Base-by-base conservation (phyloP, 1,140 invertebrate species). In the Oryctes rhinoceros region DNA sequence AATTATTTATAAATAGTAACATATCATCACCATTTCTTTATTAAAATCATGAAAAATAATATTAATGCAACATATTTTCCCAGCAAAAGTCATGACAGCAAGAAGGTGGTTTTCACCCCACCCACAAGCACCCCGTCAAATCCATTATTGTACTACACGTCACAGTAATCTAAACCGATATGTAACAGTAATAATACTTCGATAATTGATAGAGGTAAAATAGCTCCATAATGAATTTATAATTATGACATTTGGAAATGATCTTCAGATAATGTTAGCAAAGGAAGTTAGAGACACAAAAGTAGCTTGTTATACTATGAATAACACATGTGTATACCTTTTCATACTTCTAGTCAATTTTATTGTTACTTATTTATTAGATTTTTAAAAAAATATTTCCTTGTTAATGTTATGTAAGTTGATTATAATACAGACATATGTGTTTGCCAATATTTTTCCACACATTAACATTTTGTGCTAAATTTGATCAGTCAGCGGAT, bases 351-450 rank as follows among this genome's bases (percentile, higher is more conserved):
- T 78, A 78, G 76, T 78, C 76, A 78, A 78, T 78, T 24, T 78
- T 78, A 59, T 78, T 53, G 48, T 49, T 78, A 78, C 76, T 78
- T 78, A 78, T 78, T 78, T 59, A 30, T 78, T 78, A 78, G 48
- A 67, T 24, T 11, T 18, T 67, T n/a, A n/a, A 67, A 24, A 67
- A 24, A 24, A 6, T 11, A 67, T 67, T 67, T 67, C 65, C 20
- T 67, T 67, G 13, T 30, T 67, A 24, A 67, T 67, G 10, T 30
- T 10, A 3, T 71, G 37, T 35, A 35, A 24, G 35, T 37, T 71
- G 10, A 37, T 71, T 71, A 24, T 71, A 71, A 9, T 71, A 24
- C 65, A 71, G 65, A 71, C 65, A 37, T 35, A 0, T 18, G 13
- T 35, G 9, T 71, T 11, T 30, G 35, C 9, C 11, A 20, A 11